phyloP scores from a whole-genome alignment of 2,113 vertebrate genomes.

The Pavo muticus region DNA sequence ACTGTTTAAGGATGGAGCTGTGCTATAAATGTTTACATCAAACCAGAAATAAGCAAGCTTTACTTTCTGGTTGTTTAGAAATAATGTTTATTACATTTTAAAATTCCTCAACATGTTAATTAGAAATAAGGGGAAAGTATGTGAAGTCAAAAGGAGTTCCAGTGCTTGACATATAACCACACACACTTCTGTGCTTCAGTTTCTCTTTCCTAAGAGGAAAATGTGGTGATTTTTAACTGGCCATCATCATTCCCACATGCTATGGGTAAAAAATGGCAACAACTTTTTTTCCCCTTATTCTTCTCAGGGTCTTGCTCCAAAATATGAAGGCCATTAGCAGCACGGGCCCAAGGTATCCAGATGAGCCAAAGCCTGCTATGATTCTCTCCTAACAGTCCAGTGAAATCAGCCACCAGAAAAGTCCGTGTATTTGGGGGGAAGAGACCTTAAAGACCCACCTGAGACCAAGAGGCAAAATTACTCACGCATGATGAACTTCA shows the following conservation, averaged over 20 bases:
- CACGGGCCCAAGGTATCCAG: background rate
- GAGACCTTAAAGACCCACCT: fast-evolving
- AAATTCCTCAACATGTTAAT: constrained; percentile 57
- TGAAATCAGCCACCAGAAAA: background rate
- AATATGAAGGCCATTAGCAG: background rate
- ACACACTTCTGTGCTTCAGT: background rate
- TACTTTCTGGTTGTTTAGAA: constrained; percentile 45
- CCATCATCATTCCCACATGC: background rate
- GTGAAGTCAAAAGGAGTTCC: constrained; percentile 7
- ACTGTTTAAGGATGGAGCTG: constrained; percentile 74
- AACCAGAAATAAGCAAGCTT: constrained; percentile 48
- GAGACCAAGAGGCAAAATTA: background rate
- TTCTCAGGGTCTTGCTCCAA: background rate
- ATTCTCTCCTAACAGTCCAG: fast-evolving
- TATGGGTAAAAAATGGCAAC: background rate
- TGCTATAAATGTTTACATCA: constrained; percentile 71
- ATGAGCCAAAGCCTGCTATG: background rate
- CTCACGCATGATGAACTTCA: background rate
- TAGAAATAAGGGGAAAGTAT: constrained; percentile 29
- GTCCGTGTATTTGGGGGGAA: background rate
- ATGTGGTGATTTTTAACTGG: background rate
- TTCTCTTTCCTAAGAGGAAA: constrained; percentile 8
- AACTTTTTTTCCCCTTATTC: background rate
- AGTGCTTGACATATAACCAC: background rate
- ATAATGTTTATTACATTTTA: constrained; percentile 65